Percentiles rank a stretch among this genome's conserved stretches.
phyloP scores from a whole-genome alignment of 1,140 invertebrate species.

The Chrysopa pallens region DNA sequence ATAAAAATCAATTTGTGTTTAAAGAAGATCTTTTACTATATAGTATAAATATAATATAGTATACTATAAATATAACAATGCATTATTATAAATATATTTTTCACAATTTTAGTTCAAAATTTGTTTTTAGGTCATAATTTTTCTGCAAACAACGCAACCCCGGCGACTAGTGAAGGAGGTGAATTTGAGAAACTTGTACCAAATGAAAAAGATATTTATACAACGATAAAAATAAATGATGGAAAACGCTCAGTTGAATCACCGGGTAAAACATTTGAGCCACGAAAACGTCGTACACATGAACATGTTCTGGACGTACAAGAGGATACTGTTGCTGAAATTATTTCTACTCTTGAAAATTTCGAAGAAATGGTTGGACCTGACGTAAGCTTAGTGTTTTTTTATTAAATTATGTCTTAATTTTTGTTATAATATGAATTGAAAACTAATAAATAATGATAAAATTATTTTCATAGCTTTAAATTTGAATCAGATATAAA shows the following conservation, averaged over 20 bases:
- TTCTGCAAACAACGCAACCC: constrained; percentile 12
- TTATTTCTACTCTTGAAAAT: constrained; percentile 58
- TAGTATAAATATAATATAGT: too few species aligned
- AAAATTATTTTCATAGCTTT: too few species aligned
- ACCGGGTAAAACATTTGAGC: constrained; percentile 11
- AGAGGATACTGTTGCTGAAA: constrained; percentile 52
- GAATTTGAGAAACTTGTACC: constrained; percentile 47
- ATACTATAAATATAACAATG: too few species aligned
- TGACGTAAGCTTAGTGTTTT: constrained; percentile 37
- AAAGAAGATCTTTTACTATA: too few species aligned
- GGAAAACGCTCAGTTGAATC: constrained; percentile 18
- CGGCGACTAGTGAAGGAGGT: constrained; percentile 12
- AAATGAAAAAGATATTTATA: constrained; percentile 44
- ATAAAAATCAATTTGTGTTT: too few species aligned
- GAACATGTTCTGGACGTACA: constrained; percentile 39
- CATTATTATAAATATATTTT: background rate
- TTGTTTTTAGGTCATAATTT: too few species aligned
- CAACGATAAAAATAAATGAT: constrained; percentile 43
- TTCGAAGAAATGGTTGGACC: constrained; percentile 66
- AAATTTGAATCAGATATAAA: too few species aligned
- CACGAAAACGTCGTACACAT: constrained; percentile 13
- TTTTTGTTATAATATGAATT: too few species aligned
- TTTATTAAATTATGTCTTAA: too few species aligned
- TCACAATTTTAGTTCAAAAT: too few species aligned
- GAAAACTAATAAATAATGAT: too few species aligned